Conservation (phyloP, 2,113 vertebrate species). For the Rhinoderma darwinii region DNA sequence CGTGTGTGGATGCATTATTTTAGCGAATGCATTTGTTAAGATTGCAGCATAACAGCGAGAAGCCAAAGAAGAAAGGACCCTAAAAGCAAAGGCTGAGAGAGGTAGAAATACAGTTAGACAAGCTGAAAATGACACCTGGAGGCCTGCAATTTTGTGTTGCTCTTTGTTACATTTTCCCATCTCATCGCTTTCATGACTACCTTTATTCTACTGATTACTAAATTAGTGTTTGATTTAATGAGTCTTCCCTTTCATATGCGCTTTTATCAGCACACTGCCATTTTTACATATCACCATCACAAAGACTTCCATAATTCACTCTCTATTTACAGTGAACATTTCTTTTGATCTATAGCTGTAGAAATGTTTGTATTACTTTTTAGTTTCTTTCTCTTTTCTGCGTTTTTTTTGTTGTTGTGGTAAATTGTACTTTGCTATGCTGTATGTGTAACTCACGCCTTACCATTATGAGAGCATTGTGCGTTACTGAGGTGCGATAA, state of each 20-base stretch:
- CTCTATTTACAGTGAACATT: constrained; percentile 85
- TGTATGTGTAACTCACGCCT: not conserved
- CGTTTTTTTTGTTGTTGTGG: not conserved
- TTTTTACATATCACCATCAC: constrained; percentile 77
- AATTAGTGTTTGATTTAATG: constrained; percentile 91
- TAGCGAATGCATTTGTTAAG: constrained; percentile 56
- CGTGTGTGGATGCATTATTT: constrained; percentile 46
- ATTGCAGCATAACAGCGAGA: constrained; percentile 61
- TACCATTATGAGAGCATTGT: not conserved
- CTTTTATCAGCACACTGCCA: constrained; percentile 71
- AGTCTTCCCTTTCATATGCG: constrained; percentile 87
- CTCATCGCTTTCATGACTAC: constrained; percentile 69
- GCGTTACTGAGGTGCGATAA: not conserved
- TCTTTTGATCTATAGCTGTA: constrained; percentile 78
- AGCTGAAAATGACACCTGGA: constrained; percentile 73
- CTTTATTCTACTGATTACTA: constrained; percentile 85
- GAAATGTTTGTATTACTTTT: constrained; percentile 67
- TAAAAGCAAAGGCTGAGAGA: constrained; percentile 54
- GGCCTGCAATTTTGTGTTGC: constrained; percentile 65
- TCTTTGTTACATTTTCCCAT: constrained; percentile 78
- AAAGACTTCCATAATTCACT: constrained; percentile 78
- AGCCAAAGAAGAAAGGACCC: constrained; percentile 62
- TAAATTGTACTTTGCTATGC: constrained; percentile 6
- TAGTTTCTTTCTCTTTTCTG: constrained; percentile 4
- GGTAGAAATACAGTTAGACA: constrained; percentile 64